phyloP scores from a whole-genome alignment of 2,888 invertebrate species.

The Drosophila borborema region DNA sequence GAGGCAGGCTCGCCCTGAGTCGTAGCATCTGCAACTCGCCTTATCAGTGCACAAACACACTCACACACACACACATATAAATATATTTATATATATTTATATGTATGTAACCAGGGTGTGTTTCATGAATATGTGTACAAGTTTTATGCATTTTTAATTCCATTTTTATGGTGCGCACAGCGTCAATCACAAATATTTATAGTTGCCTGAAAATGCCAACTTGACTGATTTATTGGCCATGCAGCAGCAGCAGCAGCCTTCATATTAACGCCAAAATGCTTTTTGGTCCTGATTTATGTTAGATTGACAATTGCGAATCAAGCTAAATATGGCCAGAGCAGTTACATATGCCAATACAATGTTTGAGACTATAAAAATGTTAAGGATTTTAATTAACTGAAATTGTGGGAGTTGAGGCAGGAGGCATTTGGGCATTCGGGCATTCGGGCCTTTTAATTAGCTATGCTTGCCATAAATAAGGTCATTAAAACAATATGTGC shows the following conservation, averaged over 20 bases:
- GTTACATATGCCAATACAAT: neutral
- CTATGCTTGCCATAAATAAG: slow-evolving; percentile 6
- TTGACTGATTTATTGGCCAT: slow-evolving; percentile 63
- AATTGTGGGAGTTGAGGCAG: neutral
- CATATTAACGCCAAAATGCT: slow-evolving; percentile 37
- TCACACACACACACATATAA: neutral
- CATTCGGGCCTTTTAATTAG: neutral
- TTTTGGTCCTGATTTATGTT: slow-evolving; percentile 54
- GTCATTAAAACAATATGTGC: neutral
- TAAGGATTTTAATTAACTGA: slow-evolving; percentile 18
- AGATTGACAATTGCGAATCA: slow-evolving; percentile 60
- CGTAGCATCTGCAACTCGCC: slow-evolving; percentile 43
- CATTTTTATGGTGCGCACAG: slow-evolving; percentile 53
- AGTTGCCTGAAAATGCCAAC: slow-evolving; percentile 47
- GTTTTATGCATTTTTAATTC: slow-evolving; percentile 70
- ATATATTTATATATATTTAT: neutral
- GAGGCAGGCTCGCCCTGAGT: slow-evolving; percentile 9
- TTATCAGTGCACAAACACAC: slow-evolving; percentile 36
- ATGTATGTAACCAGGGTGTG: slow-evolving; percentile 23
- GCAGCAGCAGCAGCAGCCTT: slow-evolving; percentile 8
- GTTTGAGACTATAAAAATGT: slow-evolving; percentile 14
- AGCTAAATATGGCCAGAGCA: neutral
- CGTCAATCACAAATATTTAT: slow-evolving; percentile 71
- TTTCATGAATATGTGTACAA: slow-evolving; percentile 45
- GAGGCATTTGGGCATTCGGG: too few relatives aligned